Conservation (phyloP, 2,797 vertebrate species). For the Adelosebastes latens region DNA sequence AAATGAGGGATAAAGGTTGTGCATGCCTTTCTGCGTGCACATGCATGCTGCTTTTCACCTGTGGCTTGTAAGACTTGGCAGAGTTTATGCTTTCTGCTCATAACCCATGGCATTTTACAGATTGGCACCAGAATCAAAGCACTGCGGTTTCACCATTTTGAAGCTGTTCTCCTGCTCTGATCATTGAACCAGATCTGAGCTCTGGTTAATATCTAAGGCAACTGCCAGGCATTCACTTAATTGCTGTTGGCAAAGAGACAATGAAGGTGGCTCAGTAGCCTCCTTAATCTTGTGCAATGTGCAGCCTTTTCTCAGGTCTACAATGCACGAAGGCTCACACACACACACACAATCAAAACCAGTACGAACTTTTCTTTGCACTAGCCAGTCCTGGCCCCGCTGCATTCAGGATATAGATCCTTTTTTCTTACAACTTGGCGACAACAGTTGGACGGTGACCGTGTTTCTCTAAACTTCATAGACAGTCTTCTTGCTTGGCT, state of each 20-base stretch:
- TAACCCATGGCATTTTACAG: slow-evolving; percentile 47
- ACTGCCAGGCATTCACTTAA: slow-evolving; percentile 49
- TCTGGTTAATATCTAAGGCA: slow-evolving; percentile 53
- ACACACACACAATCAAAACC: neutral
- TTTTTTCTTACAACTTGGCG: neutral
- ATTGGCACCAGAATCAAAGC: slow-evolving; percentile 60
- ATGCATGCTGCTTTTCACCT: slow-evolving; percentile 44
- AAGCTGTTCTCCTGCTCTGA: slow-evolving; percentile 31
- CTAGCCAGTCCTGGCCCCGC: neutral
- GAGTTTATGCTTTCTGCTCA: slow-evolving; percentile 25
- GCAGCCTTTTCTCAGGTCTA: slow-evolving; percentile 15
- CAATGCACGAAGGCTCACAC: neutral
- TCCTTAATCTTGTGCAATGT: slow-evolving; percentile 31
- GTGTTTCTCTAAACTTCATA: slow-evolving; percentile 39
- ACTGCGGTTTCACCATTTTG: slow-evolving; percentile 27
- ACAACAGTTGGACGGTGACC: slow-evolving; percentile 1
- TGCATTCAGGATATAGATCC: slow-evolving; percentile 5
- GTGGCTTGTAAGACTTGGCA: slow-evolving; percentile 49
- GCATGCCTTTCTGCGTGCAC: slow-evolving; percentile 11
- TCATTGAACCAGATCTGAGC: slow-evolving; percentile 49
- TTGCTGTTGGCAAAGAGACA: slow-evolving; percentile 45
- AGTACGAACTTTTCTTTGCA: neutral
- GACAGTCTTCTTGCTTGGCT: slow-evolving; percentile 36
- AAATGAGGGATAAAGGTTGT: slow-evolving; percentile 18
- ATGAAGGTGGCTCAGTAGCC: slow-evolving; percentile 20